Conservation (phyloP, 2,113 vertebrate species). For the Cettia cetti region DNA sequence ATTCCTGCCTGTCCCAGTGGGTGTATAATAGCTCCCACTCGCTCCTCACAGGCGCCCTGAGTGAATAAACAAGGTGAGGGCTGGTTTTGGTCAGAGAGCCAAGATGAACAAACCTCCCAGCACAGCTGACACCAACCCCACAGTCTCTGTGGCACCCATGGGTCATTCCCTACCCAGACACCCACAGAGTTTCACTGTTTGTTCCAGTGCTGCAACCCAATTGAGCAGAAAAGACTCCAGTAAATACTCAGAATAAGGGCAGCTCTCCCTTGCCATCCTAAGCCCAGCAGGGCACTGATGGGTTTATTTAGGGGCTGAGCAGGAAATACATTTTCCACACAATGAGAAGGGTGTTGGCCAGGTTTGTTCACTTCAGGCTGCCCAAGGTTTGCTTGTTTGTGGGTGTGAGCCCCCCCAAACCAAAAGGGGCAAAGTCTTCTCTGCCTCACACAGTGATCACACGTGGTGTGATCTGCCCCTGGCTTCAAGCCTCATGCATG, state of each 20-base stretch:
- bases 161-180: neutral
- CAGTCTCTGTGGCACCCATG: neutral
- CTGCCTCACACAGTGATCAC: neutral
- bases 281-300: neutral
- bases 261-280: neutral
- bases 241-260: neutral
- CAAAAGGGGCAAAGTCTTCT: neutral
- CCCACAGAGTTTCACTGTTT: neutral
- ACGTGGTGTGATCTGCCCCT: neutral
- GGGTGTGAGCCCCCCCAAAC: neutral
- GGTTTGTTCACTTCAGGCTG: neutral
- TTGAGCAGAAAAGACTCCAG: neutral
- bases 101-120: neutral
- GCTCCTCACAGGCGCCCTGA: rapidly evolving
- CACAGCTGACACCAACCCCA: neutral
- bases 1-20: neutral
- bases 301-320: neutral
- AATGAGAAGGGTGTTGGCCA: neutral
- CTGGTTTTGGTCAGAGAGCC: neutral
- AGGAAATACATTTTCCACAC: neutral
- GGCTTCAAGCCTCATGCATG: rapidly evolving
- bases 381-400: neutral
- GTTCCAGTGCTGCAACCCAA: rapidly evolving
- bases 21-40: neutral
- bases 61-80: conserved; percentile 7